Percentiles rank a stretch among this genome's conserved stretches.
Conservation (phyloP, 2,113 vertebrate genomes). For the Zosterops borbonicus region DNA sequence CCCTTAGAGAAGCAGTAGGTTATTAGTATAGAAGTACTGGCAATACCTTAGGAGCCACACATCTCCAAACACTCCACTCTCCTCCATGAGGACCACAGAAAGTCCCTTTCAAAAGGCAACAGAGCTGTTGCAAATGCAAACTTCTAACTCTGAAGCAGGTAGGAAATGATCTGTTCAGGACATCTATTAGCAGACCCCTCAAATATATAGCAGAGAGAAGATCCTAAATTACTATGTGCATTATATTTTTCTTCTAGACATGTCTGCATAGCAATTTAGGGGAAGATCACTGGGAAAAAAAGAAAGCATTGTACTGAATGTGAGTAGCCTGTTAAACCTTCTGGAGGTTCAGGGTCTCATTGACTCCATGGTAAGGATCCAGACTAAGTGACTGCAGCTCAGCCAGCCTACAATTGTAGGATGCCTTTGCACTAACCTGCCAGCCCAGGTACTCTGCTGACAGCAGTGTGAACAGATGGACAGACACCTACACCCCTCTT, state of each 20-base stretch:
- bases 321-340: background rate
- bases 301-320: background rate
- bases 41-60: background rate
- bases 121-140: background rate
- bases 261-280: background rate
- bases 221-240: background rate
- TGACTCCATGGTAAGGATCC: background rate
- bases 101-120: background rate
- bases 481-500: rapidly evolving
- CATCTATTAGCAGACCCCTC: background rate
- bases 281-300: background rate
- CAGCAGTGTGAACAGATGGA: background rate
- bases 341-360: background rate
- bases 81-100: background rate
- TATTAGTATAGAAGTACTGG: background rate
- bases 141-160: background rate
- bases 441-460: background rate
- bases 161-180: background rate
- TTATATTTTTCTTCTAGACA: background rate
- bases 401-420: background rate
- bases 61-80: background rate
- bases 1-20: background rate
- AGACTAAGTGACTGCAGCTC: background rate
- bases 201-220: background rate
- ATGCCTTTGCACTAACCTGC: background rate